Base-by-base conservation (phyloP, 1,140 invertebrate genomes). In the Zeugodacus cucurbitae region DNA sequence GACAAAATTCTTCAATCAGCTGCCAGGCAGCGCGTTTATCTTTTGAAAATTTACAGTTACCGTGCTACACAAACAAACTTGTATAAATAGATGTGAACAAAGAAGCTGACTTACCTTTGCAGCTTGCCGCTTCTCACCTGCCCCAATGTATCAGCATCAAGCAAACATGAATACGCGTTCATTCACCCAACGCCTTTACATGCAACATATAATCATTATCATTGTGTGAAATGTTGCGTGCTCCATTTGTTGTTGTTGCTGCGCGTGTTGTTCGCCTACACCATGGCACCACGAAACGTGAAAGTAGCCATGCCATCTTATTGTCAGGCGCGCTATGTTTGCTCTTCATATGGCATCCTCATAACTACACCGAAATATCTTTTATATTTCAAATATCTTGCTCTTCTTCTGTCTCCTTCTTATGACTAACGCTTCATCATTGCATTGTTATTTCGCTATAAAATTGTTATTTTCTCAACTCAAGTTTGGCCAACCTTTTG, bases 1-100 rank as follows among this genome's bases (percentile, higher is more conserved):
- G 64, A 67, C 64, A 67, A 32, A 67, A 67, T 29, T 67, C 64
- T 67, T 67, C 64, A 34, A 67, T 67, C 64, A 67, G 64, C 26
- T 67, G 64, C 26, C 64, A 67, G 64, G 64, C 11, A 67, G 29
- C 14, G 29, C 26, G 64, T 67, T 67, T 67, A 67, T 67, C 64
- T 67, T 67, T 67, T 67, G 26, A 67, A 62, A 34, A 8, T 67
- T 67, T 29, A 67, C 26, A 20, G 64, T 11, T 14, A 14, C 14
- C 1, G 64, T 34, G 26, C 14, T 29, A 10, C n/a, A 58, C 59
- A 26, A 26, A 8, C 8, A 62, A 62, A n/a, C 37, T 3, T 41
- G 7, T 41, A 41, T 41, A 41, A 41, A 41, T 41, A 26, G 20
- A 7, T n/a, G 26, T 11, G 26, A 32, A 32, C 14, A 32, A 67